Evolutionary conservation across 2,797 vertebrate genomes (phyloP).

Genomic region (Notamacropus eugenii): DNA sequence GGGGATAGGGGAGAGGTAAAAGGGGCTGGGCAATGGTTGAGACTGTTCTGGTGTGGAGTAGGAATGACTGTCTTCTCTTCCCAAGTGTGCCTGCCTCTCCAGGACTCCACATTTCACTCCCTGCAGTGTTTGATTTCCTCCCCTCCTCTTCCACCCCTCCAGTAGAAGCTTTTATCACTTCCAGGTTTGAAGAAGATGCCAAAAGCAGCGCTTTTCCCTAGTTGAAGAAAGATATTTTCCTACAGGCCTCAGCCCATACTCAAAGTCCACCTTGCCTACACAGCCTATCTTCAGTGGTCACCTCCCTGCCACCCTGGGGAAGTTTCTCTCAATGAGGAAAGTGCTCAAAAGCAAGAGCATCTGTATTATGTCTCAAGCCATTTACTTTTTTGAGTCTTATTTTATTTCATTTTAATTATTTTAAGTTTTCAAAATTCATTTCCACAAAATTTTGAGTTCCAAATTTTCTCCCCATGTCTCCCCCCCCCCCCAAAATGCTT

Average conservation of each 20-base stretch:
- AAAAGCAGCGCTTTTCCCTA: background rate
- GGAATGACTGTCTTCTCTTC: background rate
- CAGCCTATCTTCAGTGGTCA: background rate
- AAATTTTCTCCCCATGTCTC: too few relatives aligned
- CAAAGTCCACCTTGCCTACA: background rate
- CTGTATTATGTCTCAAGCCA: background rate
- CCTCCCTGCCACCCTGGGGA: background rate
- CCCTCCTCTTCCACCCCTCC: background rate
- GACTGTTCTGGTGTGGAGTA: background rate
- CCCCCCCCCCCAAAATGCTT: too few relatives aligned
- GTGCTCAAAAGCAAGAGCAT: background rate
- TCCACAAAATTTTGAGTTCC: too few relatives aligned
- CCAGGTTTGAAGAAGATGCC: background rate
- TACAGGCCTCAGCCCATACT: background rate
- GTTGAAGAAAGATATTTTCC: background rate
- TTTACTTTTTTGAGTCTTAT: too few relatives aligned
- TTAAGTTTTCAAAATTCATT: too few relatives aligned
- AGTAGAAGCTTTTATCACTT: background rate
- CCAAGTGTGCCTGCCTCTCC: background rate
- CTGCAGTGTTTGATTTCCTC: background rate
- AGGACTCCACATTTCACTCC: background rate
- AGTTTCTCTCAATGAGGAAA: background rate
- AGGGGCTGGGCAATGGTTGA: background rate
- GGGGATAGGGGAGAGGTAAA: background rate
- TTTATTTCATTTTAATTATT: too few relatives aligned